These are phyloP conservation scores for Haliclona indistincta DNA, from an alignment of 37 sponge, comb jelly and placozoan genomes.

Conservation along the genomic window DNA sequence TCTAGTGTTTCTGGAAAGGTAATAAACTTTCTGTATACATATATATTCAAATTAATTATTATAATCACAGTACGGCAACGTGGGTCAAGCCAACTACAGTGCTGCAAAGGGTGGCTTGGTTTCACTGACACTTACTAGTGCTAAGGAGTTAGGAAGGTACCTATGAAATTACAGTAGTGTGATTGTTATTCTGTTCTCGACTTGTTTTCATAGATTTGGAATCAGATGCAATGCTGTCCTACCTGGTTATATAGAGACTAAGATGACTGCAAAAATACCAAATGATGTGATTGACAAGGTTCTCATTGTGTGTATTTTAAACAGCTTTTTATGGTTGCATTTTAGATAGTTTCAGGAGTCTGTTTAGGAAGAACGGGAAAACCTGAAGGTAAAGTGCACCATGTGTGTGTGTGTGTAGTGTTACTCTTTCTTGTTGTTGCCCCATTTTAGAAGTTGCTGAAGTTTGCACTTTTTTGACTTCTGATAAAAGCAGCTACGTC, in stretches of 20 bases:
- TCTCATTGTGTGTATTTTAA: neutral
- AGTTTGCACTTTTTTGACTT: slow-evolving; percentile 61
- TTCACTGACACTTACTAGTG: slow-evolving; percentile 60
- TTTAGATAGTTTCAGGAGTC: slow-evolving; percentile 10
- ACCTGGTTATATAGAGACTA: slow-evolving; percentile 71
- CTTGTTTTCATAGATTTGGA: slow-evolving; percentile 35
- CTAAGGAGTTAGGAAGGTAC: slow-evolving; percentile 60
- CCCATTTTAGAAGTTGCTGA: slow-evolving; percentile 66
- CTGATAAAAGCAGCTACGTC: slow-evolving; percentile 73
- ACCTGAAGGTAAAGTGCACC: slow-evolving; percentile 42
- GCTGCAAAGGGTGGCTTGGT: slow-evolving; percentile 77
- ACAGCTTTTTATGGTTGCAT: too few relatives aligned
- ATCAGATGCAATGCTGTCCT: slow-evolving; percentile 77
- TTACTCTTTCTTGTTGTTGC: neutral
- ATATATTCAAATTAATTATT: neutral
- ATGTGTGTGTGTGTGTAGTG: neutral
- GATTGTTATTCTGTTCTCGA: neutral
- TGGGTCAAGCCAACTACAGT: slow-evolving; percentile 74
- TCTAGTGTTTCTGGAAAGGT: slow-evolving; percentile 75
- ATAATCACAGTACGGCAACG: slow-evolving; percentile 36
- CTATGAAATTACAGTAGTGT: neutral
- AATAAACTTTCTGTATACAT: neutral
- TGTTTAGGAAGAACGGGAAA: slow-evolving; percentile 54
- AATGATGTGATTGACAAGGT: slow-evolving; percentile 35
- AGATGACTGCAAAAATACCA: slow-evolving; percentile 60